Evolutionary conservation across 53 echinoderm and acorn worm genomes (phyloP), one percentile per base, ranked within the genome.

Genomic region (Holothuria leucospilota): DNA sequence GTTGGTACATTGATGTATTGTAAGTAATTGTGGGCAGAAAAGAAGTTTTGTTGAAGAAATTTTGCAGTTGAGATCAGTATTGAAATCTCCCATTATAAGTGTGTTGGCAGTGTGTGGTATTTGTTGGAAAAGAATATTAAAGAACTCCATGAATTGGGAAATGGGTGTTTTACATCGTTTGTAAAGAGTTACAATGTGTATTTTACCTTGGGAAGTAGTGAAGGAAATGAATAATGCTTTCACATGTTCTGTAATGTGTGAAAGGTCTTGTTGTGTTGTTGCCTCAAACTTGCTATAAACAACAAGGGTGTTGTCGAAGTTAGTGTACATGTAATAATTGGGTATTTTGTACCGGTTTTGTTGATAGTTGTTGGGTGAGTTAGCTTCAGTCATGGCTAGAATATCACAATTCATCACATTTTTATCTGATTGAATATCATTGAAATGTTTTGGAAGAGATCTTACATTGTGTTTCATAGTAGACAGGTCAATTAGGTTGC

Each of bases 1-100:
- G 34, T 34, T 2, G 34, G 34, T 34, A 1, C 34, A 2, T 34
- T 34, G 3, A 34, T 3, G 3, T 34, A 34, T 3, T 34, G 34
- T 1, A 2, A 34, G 34, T 2, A 34, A 34, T 3, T 3, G 3
- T 34, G 3, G 1, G 1, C 3, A 3, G 34, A 2, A 27, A 34
- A 34, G 3, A 2, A 34, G 3, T 3, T 34, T 34, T 34, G 3
- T 3, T 34, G 34, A 34, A 2, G 34, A 2, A 34, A 3, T 23
- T 25, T 39, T 14, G 39, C n/a, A n/a, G n/a, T n/a, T 5, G 18
- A 66, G n/a, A 15, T 67, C 84, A n/a, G 67, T 25, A 41, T 84
- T 84, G 84, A 84, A 84, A 68, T 84, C 84, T 21, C 67, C 84
- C 2, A 84, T n/a, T 41, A 84, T 38, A 39, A 84, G 29, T 20